Evolutionary conservation across 2,113 vertebrate species (phyloP).

Genomic region (Rhea pennata): DNA sequence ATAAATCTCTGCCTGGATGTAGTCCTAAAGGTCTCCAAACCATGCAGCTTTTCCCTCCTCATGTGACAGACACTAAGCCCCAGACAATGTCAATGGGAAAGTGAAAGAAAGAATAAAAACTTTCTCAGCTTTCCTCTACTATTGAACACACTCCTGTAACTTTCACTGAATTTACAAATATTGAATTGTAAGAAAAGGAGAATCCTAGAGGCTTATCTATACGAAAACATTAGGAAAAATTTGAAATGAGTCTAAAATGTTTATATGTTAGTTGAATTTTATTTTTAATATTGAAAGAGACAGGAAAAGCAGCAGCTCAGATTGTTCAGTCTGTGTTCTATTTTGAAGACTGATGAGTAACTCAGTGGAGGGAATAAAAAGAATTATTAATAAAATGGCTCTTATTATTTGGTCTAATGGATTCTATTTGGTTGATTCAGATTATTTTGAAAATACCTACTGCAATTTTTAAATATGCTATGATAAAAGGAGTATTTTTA

Average conservation of each 20-base stretch:
- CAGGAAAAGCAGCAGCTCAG: not conserved
- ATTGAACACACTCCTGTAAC: not conserved
- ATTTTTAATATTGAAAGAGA: not conserved
- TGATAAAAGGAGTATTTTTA: not conserved
- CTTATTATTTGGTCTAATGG: not conserved
- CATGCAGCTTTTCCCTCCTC: not conserved
- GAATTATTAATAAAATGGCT: not conserved
- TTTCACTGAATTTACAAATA: not conserved
- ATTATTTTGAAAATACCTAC: not conserved
- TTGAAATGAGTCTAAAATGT: not conserved
- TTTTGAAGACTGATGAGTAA: not conserved
- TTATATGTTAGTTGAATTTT: not conserved
- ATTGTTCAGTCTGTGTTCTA: not conserved
- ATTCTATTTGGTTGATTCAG: not conserved
- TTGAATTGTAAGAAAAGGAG: not conserved
- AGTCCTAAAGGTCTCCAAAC: rapidly evolving
- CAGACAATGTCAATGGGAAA: not conserved
- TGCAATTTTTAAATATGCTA: not conserved
- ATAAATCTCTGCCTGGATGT: not conserved
- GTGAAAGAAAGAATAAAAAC: not conserved
- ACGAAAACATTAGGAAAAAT: not conserved
- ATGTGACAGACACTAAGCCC: not conserved
- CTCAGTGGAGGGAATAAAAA: not conserved
- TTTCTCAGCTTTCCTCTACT: not conserved
- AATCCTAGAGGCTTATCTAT: not conserved